Base-by-base conservation (phyloP, 1,140 invertebrate genomes). In the Dolichoris vasculosae region DNA sequence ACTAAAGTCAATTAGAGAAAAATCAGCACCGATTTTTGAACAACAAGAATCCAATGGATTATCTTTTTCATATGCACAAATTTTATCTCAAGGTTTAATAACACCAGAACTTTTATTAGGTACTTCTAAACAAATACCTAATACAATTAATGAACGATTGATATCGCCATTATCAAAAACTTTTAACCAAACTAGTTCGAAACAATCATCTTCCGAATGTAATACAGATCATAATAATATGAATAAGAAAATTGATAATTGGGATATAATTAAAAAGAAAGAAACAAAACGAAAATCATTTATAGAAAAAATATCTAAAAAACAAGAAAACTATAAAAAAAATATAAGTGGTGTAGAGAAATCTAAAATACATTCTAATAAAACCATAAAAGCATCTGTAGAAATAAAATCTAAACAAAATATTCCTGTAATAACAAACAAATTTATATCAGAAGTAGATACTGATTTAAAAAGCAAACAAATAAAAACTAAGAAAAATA, bases 41-140 rank as follows among this genome's bases (percentile, higher is more conserved):
- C 9, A 43, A 51, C 26, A 43, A 15, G 89, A 93, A 40, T 85
- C 35, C 17, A 90, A 90, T 75, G 88, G 86, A 20, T 90, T 93
- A 75, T 93, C 94, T 69, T 94, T 95, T 85, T 96, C 96, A 1
- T 96, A 96, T 91, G 96, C 96, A 30, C 95, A 96, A 92, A 96
- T 96, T 89, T 93, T 96, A 86, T 95, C 95, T 6, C 95, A 96
- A 86, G 96, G 96, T 7, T 93, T 96, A 63, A 92, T 87, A 90
- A 89, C 91, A 26, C 87, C 86, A 48, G 59, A 75, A 26, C 1
- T 80, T 32, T 46, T n/a, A 85, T 23, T 15, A n/a, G 23, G 6
- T 13, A 35, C 30, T 2, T 51, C 46, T 26, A 48, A 67, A 46
- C 40, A 63, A 78, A 17, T n/a, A 76, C 26, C 48, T 30, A 35